A percentile compares a stretch with the other conserved stretches of the same genome.
phyloP scores from a whole-genome alignment of 2,797 vertebrate genomes.

The Macrochelys suwanniensis region DNA sequence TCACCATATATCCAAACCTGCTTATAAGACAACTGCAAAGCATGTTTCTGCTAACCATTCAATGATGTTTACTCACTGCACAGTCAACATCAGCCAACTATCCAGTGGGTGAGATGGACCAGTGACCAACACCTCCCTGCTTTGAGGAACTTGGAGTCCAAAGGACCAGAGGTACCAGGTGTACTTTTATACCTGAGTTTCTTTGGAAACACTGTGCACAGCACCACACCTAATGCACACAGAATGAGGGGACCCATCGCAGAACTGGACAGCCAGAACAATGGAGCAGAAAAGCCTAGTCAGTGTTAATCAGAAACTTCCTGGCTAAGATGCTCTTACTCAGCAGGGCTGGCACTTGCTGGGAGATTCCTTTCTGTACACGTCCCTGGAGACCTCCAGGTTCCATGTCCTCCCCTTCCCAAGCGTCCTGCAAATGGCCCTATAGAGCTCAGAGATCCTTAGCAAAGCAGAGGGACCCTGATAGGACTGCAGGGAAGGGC shows the following conservation, averaged over 20 bases:
- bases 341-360: constrained; percentile 49
- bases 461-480: constrained; percentile 62
- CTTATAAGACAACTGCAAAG: background rate
- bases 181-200: background rate
- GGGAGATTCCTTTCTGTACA: constrained; percentile 41
- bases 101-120: background rate
- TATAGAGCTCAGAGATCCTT: constrained; percentile 57
- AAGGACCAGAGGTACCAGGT: background rate
- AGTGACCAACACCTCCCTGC: background rate
- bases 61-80: background rate
- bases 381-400: constrained; percentile 54
- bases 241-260: too few species aligned
- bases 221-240: background rate
- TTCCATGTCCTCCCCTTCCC: constrained; percentile 52
- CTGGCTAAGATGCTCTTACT: background rate
- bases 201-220: background rate
- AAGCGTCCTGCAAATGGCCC: constrained; percentile 61
- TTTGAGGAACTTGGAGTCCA: too few species aligned
- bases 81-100: background rate
- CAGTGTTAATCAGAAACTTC: constrained; percentile 5
- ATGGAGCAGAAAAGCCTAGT: constrained; percentile 25
- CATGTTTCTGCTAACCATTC: background rate
- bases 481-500: constrained; percentile 51
- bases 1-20: background rate
- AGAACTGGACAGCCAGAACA: too few species aligned